Conservation (phyloP, 1,140 invertebrate genomes). For the Cephus cinctus region DNA sequence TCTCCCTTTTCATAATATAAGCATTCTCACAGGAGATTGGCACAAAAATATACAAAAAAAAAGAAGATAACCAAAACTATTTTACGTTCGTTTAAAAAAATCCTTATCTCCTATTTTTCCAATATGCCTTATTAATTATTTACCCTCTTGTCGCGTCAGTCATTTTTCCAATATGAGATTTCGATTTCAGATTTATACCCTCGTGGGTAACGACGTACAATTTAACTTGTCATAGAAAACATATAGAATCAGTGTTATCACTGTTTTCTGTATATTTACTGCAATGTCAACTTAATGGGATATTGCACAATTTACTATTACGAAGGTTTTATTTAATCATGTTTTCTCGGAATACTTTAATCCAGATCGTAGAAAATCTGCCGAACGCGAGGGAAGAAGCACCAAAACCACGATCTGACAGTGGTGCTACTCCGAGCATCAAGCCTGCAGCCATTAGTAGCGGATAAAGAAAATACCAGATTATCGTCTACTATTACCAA, state of each 20-base stretch:
- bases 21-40: conserved; percentile 20
- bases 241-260: conserved; percentile 1
- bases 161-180: neutral
- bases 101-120: conserved; percentile 15
- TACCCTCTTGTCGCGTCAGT: neutral
- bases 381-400: conserved; percentile 27
- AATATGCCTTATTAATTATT: conserved; percentile 2
- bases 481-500: no score
- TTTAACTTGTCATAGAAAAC: neutral
- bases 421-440: conserved; percentile 16
- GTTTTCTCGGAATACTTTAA: conserved; percentile 19
- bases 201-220: neutral
- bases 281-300: no score
- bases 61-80: no score
- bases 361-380: conserved; percentile 29
- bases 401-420: conserved; percentile 26
- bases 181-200: neutral
- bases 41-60: neutral
- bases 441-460: conserved; percentile 22
- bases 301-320: conserved; percentile 2
- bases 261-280: no score
- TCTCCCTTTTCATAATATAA: conserved; percentile 21
- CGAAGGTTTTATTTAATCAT: conserved; percentile 9
- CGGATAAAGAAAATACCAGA: neutral
- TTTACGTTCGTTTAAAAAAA: conserved; percentile 10